Evolutionary conservation across 2,113 vertebrate species (phyloP), one percentile per base, ranked within the genome.

Genomic region (Amia ocellicauda): DNA sequence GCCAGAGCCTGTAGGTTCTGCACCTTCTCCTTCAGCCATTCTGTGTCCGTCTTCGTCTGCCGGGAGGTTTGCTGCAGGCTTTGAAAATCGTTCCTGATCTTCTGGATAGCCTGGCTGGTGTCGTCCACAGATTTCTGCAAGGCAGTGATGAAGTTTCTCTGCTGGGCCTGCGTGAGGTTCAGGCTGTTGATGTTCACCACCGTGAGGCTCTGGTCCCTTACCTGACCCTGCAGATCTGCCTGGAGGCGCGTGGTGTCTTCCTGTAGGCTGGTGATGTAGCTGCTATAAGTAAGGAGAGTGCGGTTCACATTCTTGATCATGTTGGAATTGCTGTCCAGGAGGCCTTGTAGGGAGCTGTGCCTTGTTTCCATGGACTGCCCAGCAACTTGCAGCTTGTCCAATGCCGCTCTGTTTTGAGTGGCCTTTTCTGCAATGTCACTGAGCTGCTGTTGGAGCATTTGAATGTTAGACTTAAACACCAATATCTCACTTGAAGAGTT

Each of bases 401-500:
- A 83, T 36, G 88, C 85, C 14, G 88, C 92, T 81, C 89, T 93
- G 81, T 97, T 94, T 60, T 78, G 89, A 81, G 77, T 89, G 66
- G 93, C 89, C 76, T 90, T 93, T 66, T 95, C 91, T 55, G 92
- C 83, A 75, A 96, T 91, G 43, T 87, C 89, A 58, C 83, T 87
- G 72, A 98, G 91, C 58, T 95, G 93, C 73, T 92, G 89, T 64
- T 92, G 92, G 52, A 98, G 87, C 51, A 83, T 78, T 68, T 89
- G 80, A 71, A 98, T 91, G 58, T 93, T 92, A 69, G 89, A 86
- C 80, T 92, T 91, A 79, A 98, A 97, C 71, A 84, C 85, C 73
- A 93, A 93, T 69, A 98, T 90, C 72, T 97, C 96, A 62, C 90
- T 91, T 76, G 89, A 94, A 74, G 95, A 93, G 73, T 89, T 95